phyloP scores from a whole-genome alignment of 2,888 invertebrate species.

The Chydorus sphaericus region DNA sequence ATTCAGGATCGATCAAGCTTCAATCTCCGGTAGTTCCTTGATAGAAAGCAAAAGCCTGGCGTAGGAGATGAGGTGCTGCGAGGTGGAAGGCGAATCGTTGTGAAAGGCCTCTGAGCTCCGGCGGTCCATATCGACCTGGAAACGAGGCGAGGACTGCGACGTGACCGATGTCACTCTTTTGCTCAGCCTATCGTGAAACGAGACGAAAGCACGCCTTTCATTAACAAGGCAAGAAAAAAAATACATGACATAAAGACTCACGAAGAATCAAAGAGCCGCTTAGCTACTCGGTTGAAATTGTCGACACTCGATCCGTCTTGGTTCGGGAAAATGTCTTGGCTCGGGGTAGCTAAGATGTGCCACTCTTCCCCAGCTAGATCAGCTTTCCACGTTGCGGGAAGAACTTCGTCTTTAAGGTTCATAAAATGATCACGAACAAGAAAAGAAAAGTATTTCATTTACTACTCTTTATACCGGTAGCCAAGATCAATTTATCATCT shows the following conservation, averaged over 20 bases:
- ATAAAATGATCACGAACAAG: too few relatives aligned
- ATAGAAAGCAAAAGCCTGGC: neutral
- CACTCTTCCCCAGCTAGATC: constrained; percentile 14
- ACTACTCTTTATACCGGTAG: neutral
- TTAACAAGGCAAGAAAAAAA: too few relatives aligned
- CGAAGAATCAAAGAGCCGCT: constrained; percentile 14
- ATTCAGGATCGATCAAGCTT: too few relatives aligned
- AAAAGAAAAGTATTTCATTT: too few relatives aligned
- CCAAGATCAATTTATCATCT: constrained; percentile 14
- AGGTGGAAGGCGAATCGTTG: constrained; percentile 14
- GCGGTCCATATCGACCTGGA: constrained; percentile 14
- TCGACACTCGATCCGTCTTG: neutral
- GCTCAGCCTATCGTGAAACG: constrained; percentile 11
- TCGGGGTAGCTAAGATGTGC: constrained; percentile 12
- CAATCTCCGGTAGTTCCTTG: too few relatives aligned
- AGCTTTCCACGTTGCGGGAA: constrained; percentile 15
- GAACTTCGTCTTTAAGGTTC: constrained; percentile 7
- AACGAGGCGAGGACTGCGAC: constrained; percentile 8
- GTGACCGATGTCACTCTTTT: constrained; percentile 9
- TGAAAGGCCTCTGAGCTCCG: constrained; percentile 13
- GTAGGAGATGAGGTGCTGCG: constrained; percentile 13
- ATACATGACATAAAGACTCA: neutral
- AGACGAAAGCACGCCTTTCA: too few relatives aligned
- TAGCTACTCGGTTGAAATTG: constrained; percentile 10
- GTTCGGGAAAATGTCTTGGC: constrained; percentile 13